Percentiles rank a stretch among this genome's conserved stretches.
Evolutionary conservation across 2,113 vertebrate species (phyloP).

Genomic region (Crotalus helleri): DNA sequence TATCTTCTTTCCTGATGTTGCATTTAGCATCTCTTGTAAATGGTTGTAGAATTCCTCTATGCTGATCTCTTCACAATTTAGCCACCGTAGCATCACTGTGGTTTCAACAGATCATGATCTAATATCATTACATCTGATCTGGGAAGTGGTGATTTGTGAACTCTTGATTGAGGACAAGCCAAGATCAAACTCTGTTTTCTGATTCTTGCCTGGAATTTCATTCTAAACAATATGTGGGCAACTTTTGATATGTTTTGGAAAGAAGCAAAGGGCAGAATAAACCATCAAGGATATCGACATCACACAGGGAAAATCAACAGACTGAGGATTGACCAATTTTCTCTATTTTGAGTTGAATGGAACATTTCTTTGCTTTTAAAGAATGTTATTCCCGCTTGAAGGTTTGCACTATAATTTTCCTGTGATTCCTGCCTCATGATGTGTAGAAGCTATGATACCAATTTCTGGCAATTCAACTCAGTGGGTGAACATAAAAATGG

Average conservation of each 20-base stretch:
- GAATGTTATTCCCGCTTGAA: neutral
- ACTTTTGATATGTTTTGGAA: neutral
- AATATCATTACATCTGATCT: neutral
- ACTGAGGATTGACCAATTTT: neutral
- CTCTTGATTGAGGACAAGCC: neutral
- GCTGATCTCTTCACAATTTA: neutral
- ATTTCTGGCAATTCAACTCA: neutral
- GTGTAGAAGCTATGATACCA: neutral
- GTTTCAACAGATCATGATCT: neutral
- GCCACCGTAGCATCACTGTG: neutral
- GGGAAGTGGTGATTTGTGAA: neutral
- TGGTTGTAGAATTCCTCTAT: neutral
- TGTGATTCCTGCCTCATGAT: neutral
- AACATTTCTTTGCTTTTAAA: neutral
- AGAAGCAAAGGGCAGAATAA: neutral
- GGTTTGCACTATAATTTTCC: neutral
- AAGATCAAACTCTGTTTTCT: neutral
- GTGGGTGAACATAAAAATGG: neutral
- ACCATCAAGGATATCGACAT: neutral
- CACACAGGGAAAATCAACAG: neutral
- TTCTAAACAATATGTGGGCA: neutral
- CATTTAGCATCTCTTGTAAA: neutral
- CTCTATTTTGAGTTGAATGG: neutral
- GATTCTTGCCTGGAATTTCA: neutral
- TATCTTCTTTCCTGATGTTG: neutral